These are phyloP conservation scores for Centropus unirufus DNA, from an alignment of 2,113 vertebrate genomes.

Conservation along the genomic window DNA sequence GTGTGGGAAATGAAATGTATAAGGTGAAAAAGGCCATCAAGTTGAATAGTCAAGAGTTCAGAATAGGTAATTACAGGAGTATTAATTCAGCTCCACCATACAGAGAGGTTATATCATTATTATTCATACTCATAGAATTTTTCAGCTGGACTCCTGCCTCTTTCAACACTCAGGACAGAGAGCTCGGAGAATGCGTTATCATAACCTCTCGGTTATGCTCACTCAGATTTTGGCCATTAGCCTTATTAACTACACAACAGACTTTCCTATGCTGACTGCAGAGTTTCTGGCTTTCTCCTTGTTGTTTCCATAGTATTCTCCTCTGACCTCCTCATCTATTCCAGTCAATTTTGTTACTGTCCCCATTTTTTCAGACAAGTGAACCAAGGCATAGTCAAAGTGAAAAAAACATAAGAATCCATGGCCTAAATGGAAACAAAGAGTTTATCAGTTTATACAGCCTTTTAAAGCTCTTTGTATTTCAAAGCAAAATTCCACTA, in stretches of 20 bases:
- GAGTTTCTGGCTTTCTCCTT: background rate
- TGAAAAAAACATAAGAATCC: background rate
- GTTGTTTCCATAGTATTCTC: background rate
- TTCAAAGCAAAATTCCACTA: background rate
- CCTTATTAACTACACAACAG: background rate
- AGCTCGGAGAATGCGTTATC: background rate
- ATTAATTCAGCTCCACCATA: background rate
- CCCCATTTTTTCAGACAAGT: background rate
- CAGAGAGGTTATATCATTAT: background rate
- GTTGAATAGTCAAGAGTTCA: background rate
- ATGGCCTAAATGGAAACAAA: background rate
- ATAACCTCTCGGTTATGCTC: background rate
- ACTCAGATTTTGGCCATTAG: background rate
- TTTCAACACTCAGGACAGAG: background rate
- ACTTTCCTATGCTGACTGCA: background rate
- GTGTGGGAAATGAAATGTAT: background rate
- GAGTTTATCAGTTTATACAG: slow-evolving; percentile 1
- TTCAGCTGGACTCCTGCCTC: background rate
- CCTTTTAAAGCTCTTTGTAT: background rate
- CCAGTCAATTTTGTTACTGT: background rate
- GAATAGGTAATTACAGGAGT: background rate
- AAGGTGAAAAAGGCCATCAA: background rate
- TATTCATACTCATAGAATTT: background rate
- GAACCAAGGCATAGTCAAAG: background rate
- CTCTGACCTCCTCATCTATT: background rate